Evolutionary conservation across 2,797 vertebrate species (phyloP).

Genomic region (Margarornis squamiger): DNA sequence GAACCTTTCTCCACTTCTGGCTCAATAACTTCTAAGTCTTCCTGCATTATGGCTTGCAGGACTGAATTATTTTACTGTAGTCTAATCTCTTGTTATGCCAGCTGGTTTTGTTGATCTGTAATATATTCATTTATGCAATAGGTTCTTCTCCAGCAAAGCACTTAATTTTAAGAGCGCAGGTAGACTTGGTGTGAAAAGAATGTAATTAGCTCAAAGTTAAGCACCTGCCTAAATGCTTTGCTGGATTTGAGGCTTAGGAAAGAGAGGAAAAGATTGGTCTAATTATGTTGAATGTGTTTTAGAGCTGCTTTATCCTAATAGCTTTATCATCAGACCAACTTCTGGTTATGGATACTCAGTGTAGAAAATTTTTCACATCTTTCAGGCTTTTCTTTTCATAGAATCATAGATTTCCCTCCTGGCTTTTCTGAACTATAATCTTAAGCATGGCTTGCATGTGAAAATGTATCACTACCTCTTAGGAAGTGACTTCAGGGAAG

Average conservation of each 20-base stretch:
- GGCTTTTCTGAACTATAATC: not conserved
- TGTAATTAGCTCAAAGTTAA: constrained; percentile 37
- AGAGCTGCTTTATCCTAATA: constrained; percentile 15
- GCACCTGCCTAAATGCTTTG: constrained; percentile 16
- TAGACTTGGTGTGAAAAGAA: constrained; percentile 3
- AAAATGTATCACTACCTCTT: not conserved
- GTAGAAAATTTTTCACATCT: not conserved
- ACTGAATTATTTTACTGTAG: not conserved
- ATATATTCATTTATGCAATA: constrained; percentile 26
- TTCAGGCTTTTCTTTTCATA: not conserved
- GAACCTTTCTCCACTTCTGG: not conserved
- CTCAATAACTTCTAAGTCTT: not conserved
- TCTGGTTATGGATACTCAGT: not conserved
- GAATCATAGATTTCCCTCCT: not conserved
- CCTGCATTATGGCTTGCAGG: not conserved
- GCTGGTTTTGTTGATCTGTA: constrained; percentile 23
- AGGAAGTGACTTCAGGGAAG: not conserved
- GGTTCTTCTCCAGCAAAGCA: not conserved
- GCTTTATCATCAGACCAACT: not conserved
- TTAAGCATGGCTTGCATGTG: not conserved
- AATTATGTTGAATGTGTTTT: constrained; percentile 15
- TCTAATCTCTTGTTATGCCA: not conserved
- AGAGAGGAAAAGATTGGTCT: constrained; percentile 4
- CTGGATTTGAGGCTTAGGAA: not conserved
- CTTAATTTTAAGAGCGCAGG: constrained; percentile 22